Conservation (phyloP, 2,888 invertebrate species). For the Cepaea hortensis region DNA sequence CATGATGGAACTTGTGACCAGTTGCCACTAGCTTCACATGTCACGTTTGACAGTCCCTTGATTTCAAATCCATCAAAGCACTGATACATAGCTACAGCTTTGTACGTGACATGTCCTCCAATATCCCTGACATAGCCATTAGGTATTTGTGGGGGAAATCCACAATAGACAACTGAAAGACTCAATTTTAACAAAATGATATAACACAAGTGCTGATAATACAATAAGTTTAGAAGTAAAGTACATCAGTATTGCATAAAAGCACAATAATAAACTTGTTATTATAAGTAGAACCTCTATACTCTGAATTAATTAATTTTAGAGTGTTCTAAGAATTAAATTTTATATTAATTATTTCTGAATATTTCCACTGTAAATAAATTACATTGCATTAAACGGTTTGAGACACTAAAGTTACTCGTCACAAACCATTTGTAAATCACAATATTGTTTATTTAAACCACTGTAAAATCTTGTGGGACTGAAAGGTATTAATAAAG, state of each 20-base stretch:
- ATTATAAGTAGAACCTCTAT: background rate
- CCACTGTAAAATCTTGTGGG: no score
- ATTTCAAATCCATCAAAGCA: conserved; percentile 23
- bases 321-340: background rate
- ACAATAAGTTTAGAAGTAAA: no score
- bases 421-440: no score
- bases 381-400: no score
- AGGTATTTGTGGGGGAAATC: conserved; percentile 40
- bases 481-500: no score
- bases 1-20: conserved; percentile 47
- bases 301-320: background rate
- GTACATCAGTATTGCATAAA: background rate
- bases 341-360: no score
- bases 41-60: background rate
- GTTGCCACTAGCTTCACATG: conserved; percentile 16
- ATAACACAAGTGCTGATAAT: no score
- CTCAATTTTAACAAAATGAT: background rate
- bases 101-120: conserved; percentile 35
- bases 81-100: conserved; percentile 5
- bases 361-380: no score
- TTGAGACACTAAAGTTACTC: no score
- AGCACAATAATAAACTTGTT: background rate
- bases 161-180: conserved; percentile 45
- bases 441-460: no score
- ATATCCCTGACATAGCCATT: conserved; percentile 41